phyloP scores from a whole-genome alignment of 2,888 invertebrate species.

The Rhimphoctona megacephalus region DNA sequence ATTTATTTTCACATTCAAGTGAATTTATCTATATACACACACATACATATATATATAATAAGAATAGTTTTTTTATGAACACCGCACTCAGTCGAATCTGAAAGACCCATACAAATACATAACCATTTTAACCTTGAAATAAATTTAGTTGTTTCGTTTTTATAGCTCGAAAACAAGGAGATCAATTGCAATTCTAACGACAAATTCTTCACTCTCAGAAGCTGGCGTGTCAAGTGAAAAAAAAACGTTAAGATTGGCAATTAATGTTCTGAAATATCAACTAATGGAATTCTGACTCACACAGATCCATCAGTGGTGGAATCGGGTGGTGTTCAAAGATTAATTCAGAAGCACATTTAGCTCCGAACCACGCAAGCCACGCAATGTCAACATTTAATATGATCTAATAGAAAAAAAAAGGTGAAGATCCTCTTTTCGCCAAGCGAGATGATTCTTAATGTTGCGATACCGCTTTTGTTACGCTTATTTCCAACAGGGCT shows the following conservation, averaged over 20 bases:
- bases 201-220: not conserved
- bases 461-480: constrained; percentile 57
- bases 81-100: not conserved
- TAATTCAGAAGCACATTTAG: not conserved
- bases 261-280: not conserved
- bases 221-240: not conserved
- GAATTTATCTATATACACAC: not conserved
- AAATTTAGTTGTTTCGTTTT: not conserved
- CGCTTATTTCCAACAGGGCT: constrained; percentile 24
- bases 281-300: not conserved
- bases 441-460: constrained; percentile 8
- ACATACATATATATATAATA: not conserved
- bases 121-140: not conserved
- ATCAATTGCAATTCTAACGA: not conserved
- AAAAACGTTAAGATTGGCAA: not conserved
- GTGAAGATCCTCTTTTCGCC: not conserved
- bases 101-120: not conserved
- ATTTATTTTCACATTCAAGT: not conserved
- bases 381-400: not conserved
- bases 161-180: not conserved
- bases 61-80: not conserved
- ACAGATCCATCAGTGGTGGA: not conserved
- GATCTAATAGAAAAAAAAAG: not conserved
- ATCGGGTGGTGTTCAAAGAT: not conserved
- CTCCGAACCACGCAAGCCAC: not conserved